Conservation (phyloP, 2,888 invertebrate species). For the Muschampia plurimacula region DNA sequence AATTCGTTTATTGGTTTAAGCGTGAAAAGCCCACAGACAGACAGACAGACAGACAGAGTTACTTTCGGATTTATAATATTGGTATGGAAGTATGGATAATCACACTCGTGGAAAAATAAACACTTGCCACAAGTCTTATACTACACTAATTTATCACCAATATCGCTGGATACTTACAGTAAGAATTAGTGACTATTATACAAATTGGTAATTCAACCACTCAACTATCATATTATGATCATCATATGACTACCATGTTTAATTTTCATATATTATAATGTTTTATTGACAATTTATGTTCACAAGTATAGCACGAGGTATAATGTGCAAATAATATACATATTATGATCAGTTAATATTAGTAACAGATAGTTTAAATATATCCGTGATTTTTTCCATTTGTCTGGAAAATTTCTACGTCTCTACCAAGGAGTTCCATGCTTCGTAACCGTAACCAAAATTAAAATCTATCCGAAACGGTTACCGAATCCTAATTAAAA, state of each 20-base stretch:
- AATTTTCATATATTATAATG: constrained; percentile 25
- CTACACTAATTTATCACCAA: constrained; percentile 33
- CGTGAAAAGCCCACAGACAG: too few relatives aligned
- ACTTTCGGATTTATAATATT: too few relatives aligned
- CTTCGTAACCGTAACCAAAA: too few relatives aligned
- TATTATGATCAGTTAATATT: constrained; percentile 20
- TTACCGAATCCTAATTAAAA: too few relatives aligned
- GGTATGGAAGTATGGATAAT: too few relatives aligned
- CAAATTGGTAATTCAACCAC: constrained; percentile 10
- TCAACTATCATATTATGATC: neutral
- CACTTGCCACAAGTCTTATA: constrained; percentile 44
- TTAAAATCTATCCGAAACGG: too few relatives aligned
- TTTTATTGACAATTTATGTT: constrained; percentile 25
- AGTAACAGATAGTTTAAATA: constrained; percentile 11
- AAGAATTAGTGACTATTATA: constrained; percentile 2
- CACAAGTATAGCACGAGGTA: constrained; percentile 11
- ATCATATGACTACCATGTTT: constrained; percentile 16
- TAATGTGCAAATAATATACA: neutral
- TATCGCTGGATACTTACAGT: neutral
- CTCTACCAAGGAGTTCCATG: too few relatives aligned
- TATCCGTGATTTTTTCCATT: constrained; percentile 11
- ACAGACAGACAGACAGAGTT: too few relatives aligned
- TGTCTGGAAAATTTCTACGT: neutral
- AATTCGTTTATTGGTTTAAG: too few relatives aligned
- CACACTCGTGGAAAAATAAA: too few relatives aligned